These are phyloP conservation scores for Tragopan temminckii DNA, from an alignment of 2,797 vertebrate species.

Conservation along the genomic window DNA sequence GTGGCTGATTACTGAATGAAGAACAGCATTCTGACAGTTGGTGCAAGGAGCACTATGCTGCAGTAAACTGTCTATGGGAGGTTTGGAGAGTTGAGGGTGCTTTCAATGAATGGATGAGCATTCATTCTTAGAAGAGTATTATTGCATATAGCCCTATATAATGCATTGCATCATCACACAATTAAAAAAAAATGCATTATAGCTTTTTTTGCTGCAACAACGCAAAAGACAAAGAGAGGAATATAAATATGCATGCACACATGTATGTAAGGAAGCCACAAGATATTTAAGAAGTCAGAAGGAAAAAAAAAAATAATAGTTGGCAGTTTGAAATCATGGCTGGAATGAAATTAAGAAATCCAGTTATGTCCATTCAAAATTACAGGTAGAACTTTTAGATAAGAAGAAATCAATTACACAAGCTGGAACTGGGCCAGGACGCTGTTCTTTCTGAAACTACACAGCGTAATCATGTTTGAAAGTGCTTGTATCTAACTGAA, in stretches of 20 bases:
- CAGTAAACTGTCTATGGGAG: background rate
- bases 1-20: constrained; percentile 27
- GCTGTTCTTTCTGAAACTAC: constrained; percentile 14
- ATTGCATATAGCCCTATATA: background rate
- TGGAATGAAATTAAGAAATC: constrained; percentile 43
- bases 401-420: constrained; percentile 65
- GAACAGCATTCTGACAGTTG: constrained; percentile 13
- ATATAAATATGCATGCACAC: background rate
- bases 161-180: background rate
- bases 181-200: constrained; percentile 8
- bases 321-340: background rate
- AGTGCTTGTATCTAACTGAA: constrained; percentile 40
- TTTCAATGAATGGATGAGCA: constrained; percentile 4
- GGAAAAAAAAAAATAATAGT: background rate
- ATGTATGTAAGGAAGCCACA: background rate
- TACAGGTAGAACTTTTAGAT: constrained; percentile 61
- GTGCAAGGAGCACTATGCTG: background rate
- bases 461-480: constrained; percentile 31
- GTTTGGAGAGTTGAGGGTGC: background rate
- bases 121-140: constrained; percentile 25
- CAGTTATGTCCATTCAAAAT: constrained; percentile 11
- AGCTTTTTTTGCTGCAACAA: constrained; percentile 15
- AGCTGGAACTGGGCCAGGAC: constrained; percentile 49
- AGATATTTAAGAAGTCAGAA: constrained; percentile 12
- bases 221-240: background rate